Percentiles rank a stretch among this genome's conserved stretches.
Evolutionary conservation across 1,140 invertebrate species (phyloP).

Genomic region (Medauroidea extradentata): DNA sequence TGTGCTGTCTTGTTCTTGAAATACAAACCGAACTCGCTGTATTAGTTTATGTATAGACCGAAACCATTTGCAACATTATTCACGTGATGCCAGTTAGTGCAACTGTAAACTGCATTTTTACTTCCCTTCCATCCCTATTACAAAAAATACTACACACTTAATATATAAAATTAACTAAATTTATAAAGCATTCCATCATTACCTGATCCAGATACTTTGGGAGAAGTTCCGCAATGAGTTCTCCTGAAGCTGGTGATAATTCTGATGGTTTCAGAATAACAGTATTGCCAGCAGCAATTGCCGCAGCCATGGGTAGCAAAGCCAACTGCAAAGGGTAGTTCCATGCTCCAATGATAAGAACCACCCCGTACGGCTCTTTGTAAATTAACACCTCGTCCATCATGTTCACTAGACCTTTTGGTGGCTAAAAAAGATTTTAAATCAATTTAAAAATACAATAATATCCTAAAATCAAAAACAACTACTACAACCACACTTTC

Average conservation of each 20-base stretch:
- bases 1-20: no score
- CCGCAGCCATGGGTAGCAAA: conserved; percentile 70
- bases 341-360: conserved; percentile 91
- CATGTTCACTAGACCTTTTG: conserved; percentile 61
- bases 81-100: no score
- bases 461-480: no score
- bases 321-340: conserved; percentile 93
- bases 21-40: no score
- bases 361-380: conserved; percentile 83
- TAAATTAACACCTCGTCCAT: conserved; percentile 65
- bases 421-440: conserved; percentile 53
- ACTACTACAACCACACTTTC: no score
- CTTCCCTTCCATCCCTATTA: neutral
- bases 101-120: neutral
- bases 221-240: conserved; percentile 69
- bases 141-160: neutral
- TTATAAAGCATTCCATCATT: neutral
- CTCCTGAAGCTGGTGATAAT: conserved; percentile 64
- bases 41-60: no score
- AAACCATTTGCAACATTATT: no score
- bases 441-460: no score
- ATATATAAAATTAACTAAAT: neutral
- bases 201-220: conserved; percentile 85
- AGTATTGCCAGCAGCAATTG: conserved; percentile 93
- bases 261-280: conserved; percentile 96